phyloP scores from a whole-genome alignment of 2,888 invertebrate species.

The Cryptus armator region DNA sequence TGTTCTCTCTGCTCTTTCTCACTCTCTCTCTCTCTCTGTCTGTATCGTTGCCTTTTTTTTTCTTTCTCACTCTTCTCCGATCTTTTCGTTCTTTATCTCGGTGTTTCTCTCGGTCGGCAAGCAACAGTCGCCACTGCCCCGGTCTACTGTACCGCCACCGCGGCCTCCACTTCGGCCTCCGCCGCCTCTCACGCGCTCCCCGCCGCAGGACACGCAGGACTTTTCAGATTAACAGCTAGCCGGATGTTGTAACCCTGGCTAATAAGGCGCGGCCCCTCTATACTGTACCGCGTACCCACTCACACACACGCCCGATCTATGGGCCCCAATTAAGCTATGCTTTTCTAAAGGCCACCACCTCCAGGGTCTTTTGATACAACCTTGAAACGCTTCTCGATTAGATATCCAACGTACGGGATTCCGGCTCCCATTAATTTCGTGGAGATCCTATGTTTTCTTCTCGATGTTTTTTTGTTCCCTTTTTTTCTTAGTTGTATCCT shows the following conservation, averaged over 20 bases:
- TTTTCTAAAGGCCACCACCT: constrained; percentile 77
- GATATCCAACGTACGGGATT: constrained; percentile 73
- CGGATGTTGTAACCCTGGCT: constrained; percentile 82
- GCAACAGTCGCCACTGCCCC: constrained; percentile 31
- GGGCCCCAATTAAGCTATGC: constrained; percentile 83
- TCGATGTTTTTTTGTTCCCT: constrained; percentile 26
- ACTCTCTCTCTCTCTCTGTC: constrained; percentile 47
- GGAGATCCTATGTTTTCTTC: constrained; percentile 54
- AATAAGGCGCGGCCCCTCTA: constrained; percentile 81
- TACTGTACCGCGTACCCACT: constrained; percentile 67
- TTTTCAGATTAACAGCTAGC: constrained; percentile 84
- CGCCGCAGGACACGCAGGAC: constrained; percentile 83
- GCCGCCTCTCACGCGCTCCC: constrained; percentile 63
- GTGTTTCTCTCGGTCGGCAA: constrained; percentile 37
- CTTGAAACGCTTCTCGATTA: constrained; percentile 78
- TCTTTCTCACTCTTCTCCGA: constrained; percentile 36
- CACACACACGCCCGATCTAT: constrained; percentile 73
- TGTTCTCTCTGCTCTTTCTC: constrained; percentile 60
- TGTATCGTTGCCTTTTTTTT: constrained; percentile 36
- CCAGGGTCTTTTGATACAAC: constrained; percentile 71
- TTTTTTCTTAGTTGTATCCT: not conserved
- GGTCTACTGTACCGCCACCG: constrained; percentile 63
- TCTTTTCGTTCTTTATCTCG: constrained; percentile 28
- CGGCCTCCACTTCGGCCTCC: constrained; percentile 68
- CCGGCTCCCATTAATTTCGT: constrained; percentile 79